Base-by-base conservation (phyloP, 2,888 invertebrate species). In the Lepidochrysops patricia region DNA sequence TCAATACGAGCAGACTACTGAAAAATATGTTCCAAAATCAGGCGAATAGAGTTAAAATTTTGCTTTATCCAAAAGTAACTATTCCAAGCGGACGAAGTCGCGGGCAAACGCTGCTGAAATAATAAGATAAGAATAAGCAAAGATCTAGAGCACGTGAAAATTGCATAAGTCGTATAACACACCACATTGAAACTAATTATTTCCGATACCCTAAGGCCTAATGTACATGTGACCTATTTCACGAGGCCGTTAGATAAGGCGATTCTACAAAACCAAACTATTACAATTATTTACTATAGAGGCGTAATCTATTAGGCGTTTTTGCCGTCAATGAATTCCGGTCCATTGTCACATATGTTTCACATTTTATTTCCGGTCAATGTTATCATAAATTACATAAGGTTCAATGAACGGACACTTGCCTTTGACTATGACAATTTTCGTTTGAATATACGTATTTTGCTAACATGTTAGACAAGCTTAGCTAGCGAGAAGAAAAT, bases 201-300 rank as follows among this genome's bases (percentile, higher is more conserved):
- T 54, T 54, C 54, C 54, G 54, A 54, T 54, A 54, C 54, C 29
- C 32, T 54, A 54, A 32, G 32, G 54, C n/a, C n/a, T 54, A 27
- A 6, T 29, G 27, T 9, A 13, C 13, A 3, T 29, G 15, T 23
- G 32, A 54, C 54, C 54, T 15, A 54, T 54, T 54, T 54, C 15
- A 15, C 54, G 54, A 54, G 54, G 54, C 29, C 54, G 12, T 12
- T 29, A 32, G 32, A 54, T 32, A 54, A 54, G 29, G 15, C 54
- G 13, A 19, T 54, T 19, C 32, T 32, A 29, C 54, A 54, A 5
- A 54, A 32, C 15, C 3, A n/a, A 52, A 52, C 54, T 54, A 32
- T 52, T 52, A 52, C 52, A 52, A 52, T 52, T 52, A 52, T 52
- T 52, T 52, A n/a, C 27, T 52, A 52, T 49, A 15, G 26, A 26